A percentile compares a stretch with the other conserved stretches of the same genome.
Conservation (phyloP, 2,888 invertebrate genomes). For the Diarsia brunnea region DNA sequence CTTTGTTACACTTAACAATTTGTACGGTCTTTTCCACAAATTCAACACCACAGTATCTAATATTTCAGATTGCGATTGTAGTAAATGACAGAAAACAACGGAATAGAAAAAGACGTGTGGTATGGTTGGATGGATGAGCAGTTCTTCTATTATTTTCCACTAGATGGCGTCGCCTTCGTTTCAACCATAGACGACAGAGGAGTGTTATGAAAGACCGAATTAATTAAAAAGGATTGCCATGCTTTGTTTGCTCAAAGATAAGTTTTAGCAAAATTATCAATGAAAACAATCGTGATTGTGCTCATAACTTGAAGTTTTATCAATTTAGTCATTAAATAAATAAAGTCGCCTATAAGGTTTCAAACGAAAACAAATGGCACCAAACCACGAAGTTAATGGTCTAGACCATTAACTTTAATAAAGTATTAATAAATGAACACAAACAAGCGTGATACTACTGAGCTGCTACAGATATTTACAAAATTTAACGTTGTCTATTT, state of each 20-base stretch:
- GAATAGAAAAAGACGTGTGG: constrained; percentile 86
- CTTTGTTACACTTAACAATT: constrained; percentile 77
- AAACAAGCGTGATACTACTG: background rate
- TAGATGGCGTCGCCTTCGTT: constrained; percentile 79
- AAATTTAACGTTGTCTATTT: background rate
- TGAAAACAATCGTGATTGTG: background rate
- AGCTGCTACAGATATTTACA: background rate
- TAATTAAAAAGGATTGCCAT: constrained; percentile 36
- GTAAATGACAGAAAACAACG: constrained; percentile 86
- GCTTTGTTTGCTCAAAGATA: constrained; percentile 13
- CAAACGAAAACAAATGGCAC: background rate
- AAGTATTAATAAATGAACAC: background rate
- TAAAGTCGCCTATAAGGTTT: fast-evolving
- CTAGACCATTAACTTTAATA: too few species aligned
- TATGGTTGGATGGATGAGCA: constrained; percentile 77
- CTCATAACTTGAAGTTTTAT: background rate
- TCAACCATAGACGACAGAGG: constrained; percentile 78
- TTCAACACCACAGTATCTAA: constrained; percentile 74
- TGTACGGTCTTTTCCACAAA: constrained; percentile 74
- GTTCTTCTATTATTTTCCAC: constrained; percentile 69
- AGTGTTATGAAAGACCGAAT: constrained; percentile 76
- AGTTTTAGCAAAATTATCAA: constrained; percentile 16
- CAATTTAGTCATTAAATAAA: background rate
- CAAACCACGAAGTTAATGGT: background rate
- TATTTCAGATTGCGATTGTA: constrained; percentile 81